Evolutionary conservation across 2,888 invertebrate genomes (phyloP).

Genomic region (Platerodrilus igneus): DNA sequence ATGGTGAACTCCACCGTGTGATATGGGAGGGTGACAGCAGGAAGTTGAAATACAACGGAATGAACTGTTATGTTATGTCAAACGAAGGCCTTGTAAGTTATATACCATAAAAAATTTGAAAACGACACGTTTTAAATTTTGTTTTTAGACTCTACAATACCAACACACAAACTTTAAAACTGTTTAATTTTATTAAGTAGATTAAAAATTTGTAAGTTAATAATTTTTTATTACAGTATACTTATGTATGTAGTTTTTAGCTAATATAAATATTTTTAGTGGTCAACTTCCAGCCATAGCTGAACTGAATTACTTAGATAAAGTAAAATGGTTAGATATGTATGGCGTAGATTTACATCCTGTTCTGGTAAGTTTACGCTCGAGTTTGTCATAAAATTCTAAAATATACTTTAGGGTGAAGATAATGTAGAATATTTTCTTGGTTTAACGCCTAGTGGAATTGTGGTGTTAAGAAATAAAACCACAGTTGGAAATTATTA

Average conservation of each 20-base stretch:
- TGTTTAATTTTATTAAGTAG: background rate
- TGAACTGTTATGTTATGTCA: too few relatives aligned
- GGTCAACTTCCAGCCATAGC: slow-evolving; percentile 88
- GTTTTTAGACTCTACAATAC: too few relatives aligned
- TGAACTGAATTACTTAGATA: slow-evolving; percentile 91
- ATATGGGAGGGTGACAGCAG: too few relatives aligned
- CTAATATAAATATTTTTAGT: slow-evolving; percentile 53
- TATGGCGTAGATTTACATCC: slow-evolving; percentile 97
- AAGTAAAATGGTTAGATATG: slow-evolving; percentile 98
- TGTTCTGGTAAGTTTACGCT: slow-evolving; percentile 68
- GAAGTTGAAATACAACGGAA: too few relatives aligned
- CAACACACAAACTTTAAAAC: too few relatives aligned
- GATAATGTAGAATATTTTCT: slow-evolving; percentile 95
- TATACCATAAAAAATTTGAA: too few relatives aligned
- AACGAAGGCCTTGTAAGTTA: too few relatives aligned
- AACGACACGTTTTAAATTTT: too few relatives aligned
- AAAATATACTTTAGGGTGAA: slow-evolving; percentile 67
- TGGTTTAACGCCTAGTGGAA: slow-evolving; percentile 92
- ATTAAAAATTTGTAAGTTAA: background rate
- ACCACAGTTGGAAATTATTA: slow-evolving; percentile 96
- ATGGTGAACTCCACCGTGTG: too few relatives aligned
- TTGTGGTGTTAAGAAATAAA: slow-evolving; percentile 90
- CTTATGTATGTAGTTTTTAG: slow-evolving; percentile 5
- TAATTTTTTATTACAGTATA: background rate
- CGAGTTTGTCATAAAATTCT: slow-evolving; percentile 18